Conservation (phyloP, 37 sponge, comb jelly and placozoan genomes). For the Aplysina aerophoba region DNA sequence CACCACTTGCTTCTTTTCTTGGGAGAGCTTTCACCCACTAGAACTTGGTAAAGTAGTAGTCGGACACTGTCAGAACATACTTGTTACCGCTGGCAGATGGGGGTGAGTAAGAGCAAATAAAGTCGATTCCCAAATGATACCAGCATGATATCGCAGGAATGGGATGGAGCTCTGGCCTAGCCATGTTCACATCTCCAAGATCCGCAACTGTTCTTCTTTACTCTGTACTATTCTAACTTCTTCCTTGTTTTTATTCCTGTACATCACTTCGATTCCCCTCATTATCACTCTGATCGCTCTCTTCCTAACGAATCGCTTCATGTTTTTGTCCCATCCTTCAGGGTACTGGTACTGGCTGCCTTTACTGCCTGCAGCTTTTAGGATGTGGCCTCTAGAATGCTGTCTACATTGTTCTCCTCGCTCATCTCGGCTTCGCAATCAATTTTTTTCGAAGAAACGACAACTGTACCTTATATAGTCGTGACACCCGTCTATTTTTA, state of each 20-base stretch:
- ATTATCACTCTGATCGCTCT: slow-evolving; percentile 14
- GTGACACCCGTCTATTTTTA: no score
- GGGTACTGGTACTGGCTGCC: no score
- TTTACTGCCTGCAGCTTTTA: no score
- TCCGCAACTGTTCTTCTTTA: no score
- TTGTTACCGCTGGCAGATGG: slow-evolving; percentile 30
- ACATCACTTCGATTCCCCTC: slow-evolving; percentile 24
- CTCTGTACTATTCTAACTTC: no score
- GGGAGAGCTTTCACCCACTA: slow-evolving; percentile 52
- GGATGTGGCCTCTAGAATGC: no score
- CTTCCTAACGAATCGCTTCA: slow-evolving; percentile 30
- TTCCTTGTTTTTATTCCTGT: slow-evolving; percentile 31
- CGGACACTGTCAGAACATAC: slow-evolving; percentile 45
- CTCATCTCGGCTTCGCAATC: no score
- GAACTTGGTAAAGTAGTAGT: slow-evolving; percentile 53
- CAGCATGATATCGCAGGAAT: slow-evolving; percentile 39
- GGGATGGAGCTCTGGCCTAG: slow-evolving; percentile 44
- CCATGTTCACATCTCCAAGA: slow-evolving; percentile 13
- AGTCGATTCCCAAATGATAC: slow-evolving; percentile 59
- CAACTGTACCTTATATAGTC: background rate
- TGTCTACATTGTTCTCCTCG: no score
- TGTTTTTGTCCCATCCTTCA: no score
- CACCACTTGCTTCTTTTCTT: slow-evolving; percentile 31
- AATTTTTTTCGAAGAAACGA: background rate
- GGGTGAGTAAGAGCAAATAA: slow-evolving; percentile 53